Evolutionary conservation across 2,797 vertebrate genomes (phyloP).

Genomic region (Bradypodion ventrale): DNA sequence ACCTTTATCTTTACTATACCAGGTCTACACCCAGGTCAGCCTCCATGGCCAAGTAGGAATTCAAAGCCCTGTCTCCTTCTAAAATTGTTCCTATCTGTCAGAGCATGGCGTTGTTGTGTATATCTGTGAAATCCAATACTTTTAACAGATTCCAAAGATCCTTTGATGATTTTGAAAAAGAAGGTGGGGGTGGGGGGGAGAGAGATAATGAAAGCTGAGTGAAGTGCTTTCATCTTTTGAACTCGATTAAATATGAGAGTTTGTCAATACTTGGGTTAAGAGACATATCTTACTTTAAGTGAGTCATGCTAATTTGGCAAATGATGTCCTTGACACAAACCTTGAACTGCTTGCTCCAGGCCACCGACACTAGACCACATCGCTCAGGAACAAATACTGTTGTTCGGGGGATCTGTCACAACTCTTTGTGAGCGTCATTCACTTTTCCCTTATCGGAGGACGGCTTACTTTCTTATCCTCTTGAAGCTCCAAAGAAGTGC

Average conservation of each 20-base stretch:
- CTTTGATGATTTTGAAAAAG: background rate
- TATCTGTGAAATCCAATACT: background rate
- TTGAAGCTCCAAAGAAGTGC: background rate
- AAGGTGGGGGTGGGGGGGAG: too few relatives aligned
- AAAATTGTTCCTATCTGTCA: background rate
- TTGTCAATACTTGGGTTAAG: background rate
- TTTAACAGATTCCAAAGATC: background rate
- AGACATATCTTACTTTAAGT: background rate
- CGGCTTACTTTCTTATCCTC: background rate
- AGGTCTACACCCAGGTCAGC: too few relatives aligned
- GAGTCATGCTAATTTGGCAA: background rate
- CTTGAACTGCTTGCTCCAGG: conserved; percentile 3
- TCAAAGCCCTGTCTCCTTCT: too few relatives aligned
- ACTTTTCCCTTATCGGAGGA: background rate
- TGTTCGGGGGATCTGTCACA: background rate
- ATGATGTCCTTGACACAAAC: background rate
- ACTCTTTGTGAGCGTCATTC: background rate
- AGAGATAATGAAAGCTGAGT: background rate
- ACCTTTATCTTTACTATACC: too few relatives aligned
- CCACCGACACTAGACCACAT: background rate
- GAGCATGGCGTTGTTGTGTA: too few relatives aligned
- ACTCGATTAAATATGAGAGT: background rate
- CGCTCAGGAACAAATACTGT: background rate
- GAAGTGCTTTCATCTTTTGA: conserved; percentile 1
- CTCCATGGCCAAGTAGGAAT: too few relatives aligned